Evolutionary conservation across 1,140 invertebrate species (phyloP), one percentile per base, ranked within the genome.

Genomic region (Euschistus heros): DNA sequence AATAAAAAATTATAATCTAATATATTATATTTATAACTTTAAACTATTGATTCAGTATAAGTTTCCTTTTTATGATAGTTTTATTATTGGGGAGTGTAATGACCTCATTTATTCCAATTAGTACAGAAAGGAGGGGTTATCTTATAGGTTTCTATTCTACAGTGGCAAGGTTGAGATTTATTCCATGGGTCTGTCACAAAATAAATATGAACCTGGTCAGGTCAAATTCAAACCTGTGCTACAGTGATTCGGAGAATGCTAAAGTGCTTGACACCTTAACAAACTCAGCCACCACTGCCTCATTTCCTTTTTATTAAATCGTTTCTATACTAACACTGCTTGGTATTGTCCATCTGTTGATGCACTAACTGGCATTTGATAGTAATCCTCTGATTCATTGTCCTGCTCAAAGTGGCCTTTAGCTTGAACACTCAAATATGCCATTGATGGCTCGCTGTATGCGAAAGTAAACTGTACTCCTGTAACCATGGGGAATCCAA

Each of bases 381-480:
- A 64, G 18, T 72, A 68, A 27, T 57, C 65, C n/a, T 71, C 63
- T 17, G 64, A 15, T 37, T 37, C 4, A 30, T 69, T 44, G 15
- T 59, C 55, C 5, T 37, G 33, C 33, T 37, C 33, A 37, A 37
- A 6, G 33, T 37, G 33, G 27, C 75, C 73, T 57, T 76, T 69
- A 47, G 74, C 72, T 27, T 74, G 72, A 30, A 70, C 72, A 65
- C 76, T 75, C 18, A 77, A 69, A 61, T 79, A 75, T 0, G 75
- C 7, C 4, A 85, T 59, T 0, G 74, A 73, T 2, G 84, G 83
- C 30, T 72, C 70, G 63, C 80, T 79, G 50, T 82, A 77, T 18
- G 76, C 80, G 72, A 77, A 84, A 47, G 81, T 72, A 69, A 84
- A 84, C 27, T 84, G 85, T 55, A 86, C 75, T 71, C 86, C 86